Base-by-base conservation (phyloP, 2,797 vertebrate genomes). In the Falco peregrinus region DNA sequence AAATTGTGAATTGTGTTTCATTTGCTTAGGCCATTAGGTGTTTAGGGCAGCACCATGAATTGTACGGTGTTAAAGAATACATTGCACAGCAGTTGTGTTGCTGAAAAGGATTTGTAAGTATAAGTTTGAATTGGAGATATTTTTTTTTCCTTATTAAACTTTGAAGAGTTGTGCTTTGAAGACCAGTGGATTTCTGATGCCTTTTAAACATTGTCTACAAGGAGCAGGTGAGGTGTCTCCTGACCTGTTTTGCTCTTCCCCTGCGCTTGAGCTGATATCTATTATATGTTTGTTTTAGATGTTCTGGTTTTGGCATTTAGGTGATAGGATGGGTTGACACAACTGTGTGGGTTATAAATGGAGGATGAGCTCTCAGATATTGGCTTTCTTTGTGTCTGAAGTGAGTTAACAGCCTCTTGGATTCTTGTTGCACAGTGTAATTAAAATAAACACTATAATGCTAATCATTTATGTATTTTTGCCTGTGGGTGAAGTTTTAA, bases 371-470 rank as follows among this genome's bases (percentile, higher is more conserved):
- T 89, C 87, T 96, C 65, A 61, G 86, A 93, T 94, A 87, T 2
- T 90, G n/a, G 20, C 76, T 93, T 93, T 93, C 68, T 94, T 87
- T 8, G 11, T 85, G 76, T 95, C 92, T 91, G 31, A 95, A 94
- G 69, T 47, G 87, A 86, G 59, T 93, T 97, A 92, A 85, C 90
- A 94, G 86, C 73, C 80, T 89, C 64, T 95, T 95, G 87, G 63
- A 93, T 97, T 96, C 92, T 92, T 96, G 93, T 96, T 97, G 87
- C 89, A 91, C 82, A 90, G 69, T 95, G 87, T 97, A 97, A 97
- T 97, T 98, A 97, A 96, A 96, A 97, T 97, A 97, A 98, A 93
- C 95, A 95, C 92, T 93, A 64, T 95, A 95, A 93, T 95, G 88
- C 92, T 97, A 96, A 96, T 97, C 56, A 96, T 86, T 96, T 96